Evolutionary conservation across 2,113 vertebrate species (phyloP).

Genomic region (Eurystomus gularis): DNA sequence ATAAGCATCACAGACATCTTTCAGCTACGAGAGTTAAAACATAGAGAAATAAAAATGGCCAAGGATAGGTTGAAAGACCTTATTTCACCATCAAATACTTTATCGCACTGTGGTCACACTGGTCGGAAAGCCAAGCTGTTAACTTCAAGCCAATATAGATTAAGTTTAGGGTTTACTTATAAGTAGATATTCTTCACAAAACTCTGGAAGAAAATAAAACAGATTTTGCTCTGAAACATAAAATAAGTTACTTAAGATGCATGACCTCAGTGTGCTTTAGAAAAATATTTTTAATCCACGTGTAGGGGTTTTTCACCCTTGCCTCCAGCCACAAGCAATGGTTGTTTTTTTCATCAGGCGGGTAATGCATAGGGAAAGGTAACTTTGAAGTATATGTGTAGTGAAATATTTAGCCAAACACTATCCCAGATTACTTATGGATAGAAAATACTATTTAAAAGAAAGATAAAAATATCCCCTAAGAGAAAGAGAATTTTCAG

Average conservation of each 20-base stretch:
- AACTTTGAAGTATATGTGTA: not conserved
- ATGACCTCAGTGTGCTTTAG: not conserved
- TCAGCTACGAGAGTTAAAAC: not conserved
- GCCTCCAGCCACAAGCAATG: not conserved
- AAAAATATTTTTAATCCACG: not conserved
- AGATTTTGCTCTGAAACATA: not conserved
- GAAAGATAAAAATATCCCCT: not conserved
- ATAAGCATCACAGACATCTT: not conserved
- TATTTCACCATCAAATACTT: not conserved
- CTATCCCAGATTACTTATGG: not conserved
- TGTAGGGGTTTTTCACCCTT: not conserved
- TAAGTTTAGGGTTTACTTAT: not conserved
- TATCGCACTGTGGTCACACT: not conserved
- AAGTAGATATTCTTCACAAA: not conserved
- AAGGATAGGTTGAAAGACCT: not conserved
- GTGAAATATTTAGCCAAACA: slow-evolving; percentile 11
- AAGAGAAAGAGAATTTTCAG: not conserved
- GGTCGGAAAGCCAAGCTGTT: not conserved
- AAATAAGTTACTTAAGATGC: not conserved
- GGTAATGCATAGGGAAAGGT: not conserved
- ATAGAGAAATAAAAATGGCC: not conserved
- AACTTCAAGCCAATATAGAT: not conserved
- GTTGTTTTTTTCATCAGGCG: not conserved
- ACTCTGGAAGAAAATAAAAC: not conserved
- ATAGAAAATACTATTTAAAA: not conserved